Evolutionary conservation across 2,113 vertebrate genomes (phyloP), one percentile per base, ranked within the genome.

Genomic region (Macrotis lagotis): DNA sequence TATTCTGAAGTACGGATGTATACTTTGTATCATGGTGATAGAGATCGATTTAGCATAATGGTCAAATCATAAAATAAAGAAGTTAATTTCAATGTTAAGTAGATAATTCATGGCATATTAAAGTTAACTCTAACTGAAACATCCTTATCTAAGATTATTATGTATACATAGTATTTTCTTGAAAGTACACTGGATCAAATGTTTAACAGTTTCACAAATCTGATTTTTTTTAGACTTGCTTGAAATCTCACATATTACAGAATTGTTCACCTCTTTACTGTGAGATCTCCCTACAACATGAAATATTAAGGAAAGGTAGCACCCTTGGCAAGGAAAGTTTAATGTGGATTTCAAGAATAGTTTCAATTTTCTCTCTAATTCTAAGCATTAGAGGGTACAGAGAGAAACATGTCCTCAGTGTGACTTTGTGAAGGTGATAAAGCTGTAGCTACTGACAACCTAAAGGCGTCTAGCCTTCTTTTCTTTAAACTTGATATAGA

Each of bases 341-440:
- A n/a, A 26, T 95, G 1, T 48, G n/a, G 3, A 48, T 97, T 91
- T 95, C 94, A 74, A 88, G 44, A 48, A 91, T 2, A 74, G 26
- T 51, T 92, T 26, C 12, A 1, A 50, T 90, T 96, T 96, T 95
- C 16, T 66, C 93, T 93, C 2, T 91, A 92, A 28, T 95, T 96
- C 94, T 95, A 92, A 16, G 37, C 91, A 59, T 91, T 95, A 93
- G 96, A 97, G 92, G 83, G 95, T 94, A 95, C 37, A 94, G 28
- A 91, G n/a, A 91, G 31, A 96, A 88, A 0, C 12, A 9, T 0
- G 0, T 88, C 4, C 91, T 95, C 51, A 91, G 25, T 48, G 48
- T 91, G 93, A 95, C 89, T 96, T 94, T 96, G 55, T 92, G 95
- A 97, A 96, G 48, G 49, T 96, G 94, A 97, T 95, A 93, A 98